Evolutionary conservation across 2,113 vertebrate species (phyloP), one percentile per base, ranked within the genome.

Genomic region (Shinisaurus crocodilurus): DNA sequence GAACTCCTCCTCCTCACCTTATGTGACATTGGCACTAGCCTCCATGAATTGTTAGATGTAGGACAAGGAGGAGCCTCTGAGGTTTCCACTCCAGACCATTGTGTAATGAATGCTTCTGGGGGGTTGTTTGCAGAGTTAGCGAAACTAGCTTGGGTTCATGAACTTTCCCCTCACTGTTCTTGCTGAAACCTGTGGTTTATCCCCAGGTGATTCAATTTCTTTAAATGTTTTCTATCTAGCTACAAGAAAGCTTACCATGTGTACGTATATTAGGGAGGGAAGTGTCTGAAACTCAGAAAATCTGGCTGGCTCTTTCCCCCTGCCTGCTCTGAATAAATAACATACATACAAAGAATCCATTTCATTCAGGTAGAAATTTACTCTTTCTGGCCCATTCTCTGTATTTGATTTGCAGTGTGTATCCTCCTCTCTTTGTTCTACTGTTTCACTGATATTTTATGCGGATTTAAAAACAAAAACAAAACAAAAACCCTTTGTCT

Each of bases 141-240:
- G 57, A 70, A 88, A 91, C 81, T 45, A 84, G 37, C 70, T 60
- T 29, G 60, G 37, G 72, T 88, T 91, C 60, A 60, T 91, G 90
- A 91, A 91, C 86, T 84, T 88, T 80, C 45, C 37, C 37, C 40
- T 63, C 67, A 50, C 27, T 69, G 3, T 83, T 75, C 65, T 86
- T 86, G 83, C 77, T 86, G 76, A 81, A 90, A 90, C 84, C 50
- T 81, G 84, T 72, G 37, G 23, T 63, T 79, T 77, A 69, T 50
- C 75, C n/a, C 40, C 84, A 82, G 50, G 74, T 74, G 84, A 72
- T 86, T 82, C 84, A 43, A 16, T 86, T 81, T 84, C 45, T 45
- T 9, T 27, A 79, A 80, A 70, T 9, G 63, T 48, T 57, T 86
- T 57, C 27, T 43, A 75, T 37, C 72, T 40, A 83, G 32, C 8